These are phyloP conservation scores for Pampus argenteus DNA, from an alignment of 2,797 vertebrate species.

Conservation along the genomic window DNA sequence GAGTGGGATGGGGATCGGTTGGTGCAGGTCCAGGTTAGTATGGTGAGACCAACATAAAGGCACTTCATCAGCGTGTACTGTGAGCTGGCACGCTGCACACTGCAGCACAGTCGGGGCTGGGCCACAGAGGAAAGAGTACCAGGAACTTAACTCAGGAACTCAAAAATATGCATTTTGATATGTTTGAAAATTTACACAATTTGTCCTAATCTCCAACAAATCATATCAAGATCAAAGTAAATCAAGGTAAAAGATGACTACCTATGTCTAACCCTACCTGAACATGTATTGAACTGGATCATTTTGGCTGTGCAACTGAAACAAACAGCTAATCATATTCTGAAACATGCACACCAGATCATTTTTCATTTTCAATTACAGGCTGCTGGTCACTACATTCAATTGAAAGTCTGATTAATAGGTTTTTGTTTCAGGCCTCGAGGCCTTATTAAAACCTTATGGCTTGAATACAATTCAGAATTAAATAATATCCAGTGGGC, in stretches of 20 bases:
- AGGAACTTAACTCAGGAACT: background rate
- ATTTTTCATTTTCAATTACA: slow-evolving; percentile 14
- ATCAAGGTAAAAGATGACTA: background rate
- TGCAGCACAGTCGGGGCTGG: slow-evolving; percentile 21
- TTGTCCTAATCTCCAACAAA: background rate
- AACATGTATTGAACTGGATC: background rate
- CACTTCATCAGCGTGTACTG: slow-evolving; percentile 47
- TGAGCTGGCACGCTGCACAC: slow-evolving; percentile 44
- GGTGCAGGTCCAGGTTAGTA: slow-evolving; percentile 58
- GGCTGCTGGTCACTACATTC: background rate
- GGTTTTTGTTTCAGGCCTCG: slow-evolving; percentile 1
- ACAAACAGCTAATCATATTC: slow-evolving; percentile 2
- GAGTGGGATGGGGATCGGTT: slow-evolving; percentile 48
- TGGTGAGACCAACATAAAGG: slow-evolving; percentile 58
- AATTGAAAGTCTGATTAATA: slow-evolving; percentile 8
- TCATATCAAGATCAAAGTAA: background rate
- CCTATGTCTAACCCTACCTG: too few relatives aligned
- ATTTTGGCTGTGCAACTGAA: background rate
- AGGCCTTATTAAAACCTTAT: background rate
- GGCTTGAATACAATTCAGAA: background rate
- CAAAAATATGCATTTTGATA: background rate
- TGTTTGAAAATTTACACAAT: background rate
- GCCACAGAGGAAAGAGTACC: slow-evolving; percentile 6
- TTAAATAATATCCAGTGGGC: background rate
- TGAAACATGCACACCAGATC: slow-evolving; percentile 5